Evolutionary conservation across 2,797 vertebrate species (phyloP).

Genomic region (Eptatretus atami): DNA sequence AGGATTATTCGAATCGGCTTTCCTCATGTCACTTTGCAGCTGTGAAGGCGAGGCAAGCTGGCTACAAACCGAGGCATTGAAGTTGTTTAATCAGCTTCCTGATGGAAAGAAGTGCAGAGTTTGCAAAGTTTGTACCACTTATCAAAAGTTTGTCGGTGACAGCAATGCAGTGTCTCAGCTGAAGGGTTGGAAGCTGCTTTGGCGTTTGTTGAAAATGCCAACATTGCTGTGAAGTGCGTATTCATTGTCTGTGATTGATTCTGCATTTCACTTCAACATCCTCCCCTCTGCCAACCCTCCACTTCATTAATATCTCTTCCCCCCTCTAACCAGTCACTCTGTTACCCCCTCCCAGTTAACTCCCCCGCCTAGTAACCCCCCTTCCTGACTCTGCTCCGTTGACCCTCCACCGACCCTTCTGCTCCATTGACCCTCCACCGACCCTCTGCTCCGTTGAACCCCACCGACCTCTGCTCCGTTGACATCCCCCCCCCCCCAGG

Average conservation of each 20-base stretch:
- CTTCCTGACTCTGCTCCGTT: no score
- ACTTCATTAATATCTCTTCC: no score
- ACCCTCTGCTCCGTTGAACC: no score
- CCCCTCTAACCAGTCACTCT: no score
- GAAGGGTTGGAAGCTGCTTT: constrained; percentile 75
- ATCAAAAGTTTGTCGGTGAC: constrained; percentile 84
- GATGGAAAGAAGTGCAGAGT: constrained; percentile 82
- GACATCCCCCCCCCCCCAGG: no score
- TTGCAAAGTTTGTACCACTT: constrained; percentile 70
- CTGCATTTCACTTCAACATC: not conserved
- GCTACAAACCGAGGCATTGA: constrained; percentile 80
- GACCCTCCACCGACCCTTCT: no score
- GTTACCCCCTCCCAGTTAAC: no score
- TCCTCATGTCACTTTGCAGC: constrained; percentile 13
- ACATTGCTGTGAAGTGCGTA: constrained; percentile 65
- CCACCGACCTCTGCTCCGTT: no score
- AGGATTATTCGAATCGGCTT: no score
- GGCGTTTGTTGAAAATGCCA: constrained; percentile 47
- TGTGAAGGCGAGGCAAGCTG: constrained; percentile 82
- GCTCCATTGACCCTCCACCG: no score
- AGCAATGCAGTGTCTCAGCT: constrained; percentile 83
- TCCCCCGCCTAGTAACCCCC: no score
- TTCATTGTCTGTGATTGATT: not conserved
- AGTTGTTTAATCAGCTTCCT: constrained; percentile 51
- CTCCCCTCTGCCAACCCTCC: not conserved